Evolutionary conservation across 2,888 invertebrate species (phyloP).

Genomic region (Chorisops tibialis): DNA sequence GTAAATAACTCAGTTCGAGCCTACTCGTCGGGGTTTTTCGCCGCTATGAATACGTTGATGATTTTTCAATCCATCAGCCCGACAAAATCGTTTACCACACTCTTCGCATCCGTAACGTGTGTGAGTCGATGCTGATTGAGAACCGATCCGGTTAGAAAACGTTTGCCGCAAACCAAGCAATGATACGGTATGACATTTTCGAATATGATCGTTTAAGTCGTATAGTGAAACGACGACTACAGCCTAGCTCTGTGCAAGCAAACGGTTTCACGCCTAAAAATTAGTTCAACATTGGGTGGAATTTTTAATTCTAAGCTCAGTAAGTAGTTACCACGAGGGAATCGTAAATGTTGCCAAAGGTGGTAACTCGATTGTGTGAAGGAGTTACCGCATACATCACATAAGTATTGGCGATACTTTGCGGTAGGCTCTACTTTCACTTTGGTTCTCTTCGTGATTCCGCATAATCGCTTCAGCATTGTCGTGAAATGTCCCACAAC

Average conservation of each 20-base stretch:
- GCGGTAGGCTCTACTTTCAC: constrained; percentile 43
- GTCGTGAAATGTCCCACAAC: constrained; percentile 45
- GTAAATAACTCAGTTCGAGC: too few relatives aligned
- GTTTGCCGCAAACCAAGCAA: constrained; percentile 60
- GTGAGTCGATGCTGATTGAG: constrained; percentile 63
- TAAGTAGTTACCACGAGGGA: constrained; percentile 65
- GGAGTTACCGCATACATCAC: constrained; percentile 61
- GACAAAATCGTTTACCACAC: constrained; percentile 61
- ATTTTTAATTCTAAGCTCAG: neutral
- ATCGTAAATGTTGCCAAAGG: constrained; percentile 64
- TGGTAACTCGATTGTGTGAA: constrained; percentile 64
- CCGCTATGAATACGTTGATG: constrained; percentile 62
- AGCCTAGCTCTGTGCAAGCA: constrained; percentile 59
- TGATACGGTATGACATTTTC: constrained; percentile 64
- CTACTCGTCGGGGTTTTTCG: too few relatives aligned
- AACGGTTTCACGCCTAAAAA: constrained; percentile 61
- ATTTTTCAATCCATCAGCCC: constrained; percentile 63
- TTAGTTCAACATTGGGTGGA: neutral
- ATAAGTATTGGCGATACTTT: constrained; percentile 54
- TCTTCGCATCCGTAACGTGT: constrained; percentile 62
- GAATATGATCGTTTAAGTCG: constrained; percentile 62
- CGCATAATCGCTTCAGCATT: constrained; percentile 47
- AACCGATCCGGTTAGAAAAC: constrained; percentile 62
- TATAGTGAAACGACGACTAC: constrained; percentile 61
- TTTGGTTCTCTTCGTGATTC: constrained; percentile 60